Evolutionary conservation across 2,797 vertebrate genomes (phyloP).

Genomic region (Helicolenus hilgendorfi): DNA sequence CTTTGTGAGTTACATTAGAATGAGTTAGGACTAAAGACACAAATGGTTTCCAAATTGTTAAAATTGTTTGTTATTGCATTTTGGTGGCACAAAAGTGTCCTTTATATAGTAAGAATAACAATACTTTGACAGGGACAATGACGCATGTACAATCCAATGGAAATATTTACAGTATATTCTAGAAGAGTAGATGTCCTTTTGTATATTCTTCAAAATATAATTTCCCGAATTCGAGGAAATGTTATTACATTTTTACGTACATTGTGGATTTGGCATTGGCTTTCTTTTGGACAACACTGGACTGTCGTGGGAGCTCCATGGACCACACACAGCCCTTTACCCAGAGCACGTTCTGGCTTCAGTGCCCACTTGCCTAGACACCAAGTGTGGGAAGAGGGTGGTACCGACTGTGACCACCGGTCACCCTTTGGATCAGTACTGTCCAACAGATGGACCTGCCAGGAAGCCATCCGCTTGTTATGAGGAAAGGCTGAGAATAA

Average conservation of each 20-base stretch:
- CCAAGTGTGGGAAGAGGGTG: slow-evolving; percentile 58
- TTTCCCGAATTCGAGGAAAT: slow-evolving; percentile 74
- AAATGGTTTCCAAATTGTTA: slow-evolving; percentile 5
- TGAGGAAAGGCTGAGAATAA: neutral
- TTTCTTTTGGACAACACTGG: slow-evolving; percentile 60
- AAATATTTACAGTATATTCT: slow-evolving; percentile 51
- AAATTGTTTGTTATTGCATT: slow-evolving; percentile 12
- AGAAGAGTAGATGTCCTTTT: slow-evolving; percentile 47
- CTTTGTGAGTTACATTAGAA: slow-evolving; percentile 7
- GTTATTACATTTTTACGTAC: slow-evolving; percentile 72
- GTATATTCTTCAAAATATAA: slow-evolving; percentile 67
- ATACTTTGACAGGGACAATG: slow-evolving; percentile 20
- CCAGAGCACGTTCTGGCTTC: slow-evolving; percentile 55
- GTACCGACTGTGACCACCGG: slow-evolving; percentile 39
- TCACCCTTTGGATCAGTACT: slow-evolving; percentile 50
- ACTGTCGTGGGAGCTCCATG: slow-evolving; percentile 70
- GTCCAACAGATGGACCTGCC: slow-evolving; percentile 40
- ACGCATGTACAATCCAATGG: slow-evolving; percentile 37
- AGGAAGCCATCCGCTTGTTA: slow-evolving; percentile 27
- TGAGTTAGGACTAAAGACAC: neutral
- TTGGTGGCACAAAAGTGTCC: slow-evolving; percentile 6
- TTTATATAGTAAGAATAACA: slow-evolving; percentile 18
- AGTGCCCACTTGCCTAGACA: slow-evolving; percentile 59
- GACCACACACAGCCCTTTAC: slow-evolving; percentile 84
- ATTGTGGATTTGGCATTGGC: slow-evolving; percentile 78